Percentiles rank a stretch among this genome's conserved stretches.
Conservation (phyloP, 2,797 vertebrate species). For the Channa striata region DNA sequence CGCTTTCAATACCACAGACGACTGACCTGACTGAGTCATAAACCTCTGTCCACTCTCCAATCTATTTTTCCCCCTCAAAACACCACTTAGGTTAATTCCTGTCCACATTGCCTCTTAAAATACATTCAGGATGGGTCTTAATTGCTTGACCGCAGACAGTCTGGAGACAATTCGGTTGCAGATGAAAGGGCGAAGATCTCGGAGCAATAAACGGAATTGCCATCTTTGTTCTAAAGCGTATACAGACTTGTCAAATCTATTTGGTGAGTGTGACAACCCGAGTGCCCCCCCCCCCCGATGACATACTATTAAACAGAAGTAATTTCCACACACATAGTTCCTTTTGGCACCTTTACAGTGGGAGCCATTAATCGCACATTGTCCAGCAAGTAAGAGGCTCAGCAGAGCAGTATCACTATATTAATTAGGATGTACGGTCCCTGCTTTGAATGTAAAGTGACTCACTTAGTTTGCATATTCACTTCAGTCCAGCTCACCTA, state of each 20-base stretch:
- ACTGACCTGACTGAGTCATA: conserved; percentile 6
- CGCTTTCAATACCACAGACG: conserved; percentile 5
- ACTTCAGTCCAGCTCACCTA: conserved; percentile 27
- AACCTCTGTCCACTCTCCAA: conserved; percentile 12
- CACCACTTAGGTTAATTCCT: neutral
- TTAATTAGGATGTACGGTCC: conserved; percentile 63
- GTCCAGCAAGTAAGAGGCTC: conserved; percentile 62
- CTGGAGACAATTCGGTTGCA: conserved; percentile 14
- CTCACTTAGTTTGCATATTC: conserved; percentile 58
- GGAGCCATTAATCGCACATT: conserved; percentile 62
- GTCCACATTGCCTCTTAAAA: conserved; percentile 4
- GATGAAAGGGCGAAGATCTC: conserved; percentile 7
- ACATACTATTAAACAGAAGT: conserved; percentile 38
- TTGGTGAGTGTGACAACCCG: conserved; percentile 4
- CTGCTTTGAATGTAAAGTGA: conserved; percentile 62
- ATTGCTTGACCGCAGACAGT: conserved; percentile 3
- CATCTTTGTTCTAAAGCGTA: conserved; percentile 20
- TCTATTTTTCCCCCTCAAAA: conserved; percentile 9
- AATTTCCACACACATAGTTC: conserved; percentile 44
- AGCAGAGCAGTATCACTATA: conserved; percentile 60
- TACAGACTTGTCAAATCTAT: conserved; percentile 10
- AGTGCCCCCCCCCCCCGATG: conserved; percentile 27
- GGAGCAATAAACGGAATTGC: conserved; percentile 27
- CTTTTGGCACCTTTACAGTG: conserved; percentile 63
- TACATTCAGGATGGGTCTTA: neutral